Conservation (phyloP, 2,113 vertebrate species). For the Prunella fulvescens region DNA sequence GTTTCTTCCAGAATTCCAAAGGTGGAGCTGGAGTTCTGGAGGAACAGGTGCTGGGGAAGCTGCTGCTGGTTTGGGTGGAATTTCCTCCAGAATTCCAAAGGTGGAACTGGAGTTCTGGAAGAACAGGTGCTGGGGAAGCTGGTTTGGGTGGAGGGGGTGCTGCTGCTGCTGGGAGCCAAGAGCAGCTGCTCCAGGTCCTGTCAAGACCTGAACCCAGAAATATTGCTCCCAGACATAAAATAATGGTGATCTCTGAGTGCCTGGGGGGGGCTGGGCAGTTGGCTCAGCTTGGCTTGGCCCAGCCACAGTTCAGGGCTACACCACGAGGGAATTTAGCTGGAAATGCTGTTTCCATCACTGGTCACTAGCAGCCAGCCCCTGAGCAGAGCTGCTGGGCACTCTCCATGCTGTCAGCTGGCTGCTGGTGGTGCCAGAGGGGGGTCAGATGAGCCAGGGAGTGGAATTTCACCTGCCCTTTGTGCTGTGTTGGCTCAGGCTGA, state of each 20-base stretch:
- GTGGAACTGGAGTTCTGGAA: slow-evolving; percentile 88
- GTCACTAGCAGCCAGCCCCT: neutral
- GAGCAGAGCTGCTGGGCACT: neutral
- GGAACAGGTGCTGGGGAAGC: neutral
- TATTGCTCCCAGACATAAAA: neutral
- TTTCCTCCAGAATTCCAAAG: neutral
- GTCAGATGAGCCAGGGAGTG: neutral
- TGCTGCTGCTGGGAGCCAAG: neutral
- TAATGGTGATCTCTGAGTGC: neutral
- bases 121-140: neutral
- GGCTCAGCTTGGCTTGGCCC: neutral
- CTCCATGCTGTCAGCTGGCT: neutral
- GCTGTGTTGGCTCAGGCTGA: neutral
- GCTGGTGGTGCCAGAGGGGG: fast-evolving
- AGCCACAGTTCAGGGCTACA: neutral
- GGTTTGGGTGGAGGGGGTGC: neutral
- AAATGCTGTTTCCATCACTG: neutral
- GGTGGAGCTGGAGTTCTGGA: slow-evolving; percentile 88
- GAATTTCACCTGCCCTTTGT: neutral
- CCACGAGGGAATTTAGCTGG: fast-evolving
- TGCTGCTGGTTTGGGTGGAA: neutral
- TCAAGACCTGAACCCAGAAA: neutral
- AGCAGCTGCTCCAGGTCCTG: neutral
- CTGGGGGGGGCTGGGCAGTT: neutral
- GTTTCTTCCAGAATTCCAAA: neutral